Percentiles rank a stretch among this genome's conserved stretches.
phyloP scores from a whole-genome alignment of 2,113 vertebrate species.

The Indicator indicator region DNA sequence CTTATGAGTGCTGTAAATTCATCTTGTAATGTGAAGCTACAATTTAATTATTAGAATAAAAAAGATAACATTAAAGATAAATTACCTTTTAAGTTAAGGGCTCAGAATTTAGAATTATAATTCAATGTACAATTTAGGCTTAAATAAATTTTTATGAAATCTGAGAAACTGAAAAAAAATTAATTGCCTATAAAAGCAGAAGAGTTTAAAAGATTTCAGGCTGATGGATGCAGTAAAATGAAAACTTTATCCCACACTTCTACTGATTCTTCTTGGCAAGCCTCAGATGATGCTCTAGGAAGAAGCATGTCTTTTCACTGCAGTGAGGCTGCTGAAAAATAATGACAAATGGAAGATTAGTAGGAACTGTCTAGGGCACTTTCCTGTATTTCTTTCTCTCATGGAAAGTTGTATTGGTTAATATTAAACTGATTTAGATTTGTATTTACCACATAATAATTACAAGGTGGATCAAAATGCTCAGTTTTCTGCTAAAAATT shows the following conservation, averaged over 20 bases:
- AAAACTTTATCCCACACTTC: not conserved
- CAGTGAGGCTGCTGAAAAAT: conserved; percentile 8
- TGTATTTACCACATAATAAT: not conserved
- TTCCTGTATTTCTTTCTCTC: not conserved
- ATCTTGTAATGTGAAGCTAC: not conserved
- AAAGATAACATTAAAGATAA: not conserved
- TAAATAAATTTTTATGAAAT: not conserved
- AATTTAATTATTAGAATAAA: not conserved
- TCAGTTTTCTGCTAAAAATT: not conserved
- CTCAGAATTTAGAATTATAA: not conserved
- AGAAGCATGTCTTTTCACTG: not conserved
- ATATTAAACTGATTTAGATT: not conserved
- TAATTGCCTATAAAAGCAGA: not conserved
- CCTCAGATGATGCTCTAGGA: not conserved
- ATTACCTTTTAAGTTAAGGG: not conserved
- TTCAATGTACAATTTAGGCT: not conserved
- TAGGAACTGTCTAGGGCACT: not conserved
- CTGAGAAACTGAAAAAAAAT: not conserved
- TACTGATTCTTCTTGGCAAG: not conserved
- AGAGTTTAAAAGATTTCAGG: not conserved
- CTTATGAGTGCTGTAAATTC: not conserved
- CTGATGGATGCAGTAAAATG: not conserved
- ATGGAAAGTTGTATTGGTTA: not conserved
- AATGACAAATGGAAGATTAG: not conserved
- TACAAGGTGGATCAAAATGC: not conserved